Evolutionary conservation across 2,113 vertebrate species (phyloP).

Genomic region (Anolis carolinensis): DNA sequence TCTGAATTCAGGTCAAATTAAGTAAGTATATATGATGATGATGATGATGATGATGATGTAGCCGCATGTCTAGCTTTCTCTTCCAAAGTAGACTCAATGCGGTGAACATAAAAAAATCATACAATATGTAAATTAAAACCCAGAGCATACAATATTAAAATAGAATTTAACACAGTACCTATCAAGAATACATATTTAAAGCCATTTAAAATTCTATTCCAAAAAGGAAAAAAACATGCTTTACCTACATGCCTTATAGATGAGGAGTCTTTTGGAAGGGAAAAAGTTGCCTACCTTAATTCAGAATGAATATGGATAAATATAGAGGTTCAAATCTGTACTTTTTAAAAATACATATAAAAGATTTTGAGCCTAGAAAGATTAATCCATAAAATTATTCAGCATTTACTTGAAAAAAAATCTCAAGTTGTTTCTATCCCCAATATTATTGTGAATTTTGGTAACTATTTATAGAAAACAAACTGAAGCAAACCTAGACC

Average conservation of each 20-base stretch:
- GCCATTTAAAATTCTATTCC: not conserved
- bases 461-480: not conserved
- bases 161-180: no score
- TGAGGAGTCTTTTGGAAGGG: not conserved
- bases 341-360: not conserved
- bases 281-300: not conserved
- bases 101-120: no score
- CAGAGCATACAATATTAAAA: no score
- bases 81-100: no score
- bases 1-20: not conserved
- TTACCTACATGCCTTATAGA: not conserved
- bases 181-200: no score
- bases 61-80: no score
- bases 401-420: not conserved
- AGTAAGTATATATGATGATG: not conserved
- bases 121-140: no score
- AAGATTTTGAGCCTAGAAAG: not conserved
- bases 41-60: no score
- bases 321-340: not conserved
- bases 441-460: not conserved
- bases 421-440: not conserved
- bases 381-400: not conserved
- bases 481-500: not conserved
- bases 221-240: not conserved
- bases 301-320: not conserved